phyloP scores from a whole-genome alignment of 2,797 vertebrate genomes.

The Phrynocephalus forsythii region DNA sequence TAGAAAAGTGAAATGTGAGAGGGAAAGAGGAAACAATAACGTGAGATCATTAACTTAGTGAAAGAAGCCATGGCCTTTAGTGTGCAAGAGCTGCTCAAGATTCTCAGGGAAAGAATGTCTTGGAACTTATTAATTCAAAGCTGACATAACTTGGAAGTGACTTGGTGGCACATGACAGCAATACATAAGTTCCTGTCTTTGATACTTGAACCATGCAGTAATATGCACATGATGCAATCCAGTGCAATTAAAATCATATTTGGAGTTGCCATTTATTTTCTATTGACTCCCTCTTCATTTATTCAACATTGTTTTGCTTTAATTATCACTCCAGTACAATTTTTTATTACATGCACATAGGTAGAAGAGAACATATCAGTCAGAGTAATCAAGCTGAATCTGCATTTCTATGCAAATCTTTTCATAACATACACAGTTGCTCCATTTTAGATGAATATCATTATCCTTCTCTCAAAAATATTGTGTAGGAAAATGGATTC shows the following conservation, averaged over 20 bases:
- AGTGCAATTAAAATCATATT: background rate
- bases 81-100: no score
- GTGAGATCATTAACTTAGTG: no score
- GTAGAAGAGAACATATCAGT: constrained; percentile 21
- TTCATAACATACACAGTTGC: constrained; percentile 15
- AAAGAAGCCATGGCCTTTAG: no score
- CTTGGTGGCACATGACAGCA: no score
- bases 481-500: background rate
- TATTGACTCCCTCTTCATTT: background rate
- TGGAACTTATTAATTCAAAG: no score
- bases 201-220: background rate
- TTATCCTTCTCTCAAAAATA: constrained; percentile 6
- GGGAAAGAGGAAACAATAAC: no score
- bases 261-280: background rate
- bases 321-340: background rate
- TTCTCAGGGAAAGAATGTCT: no score
- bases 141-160: no score
- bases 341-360: constrained; percentile 2
- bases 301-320: background rate
- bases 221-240: background rate
- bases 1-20: no score
- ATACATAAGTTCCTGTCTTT: background rate
- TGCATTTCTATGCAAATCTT: background rate
- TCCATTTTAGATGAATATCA: constrained; percentile 14
- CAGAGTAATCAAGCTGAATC: constrained; percentile 7